A percentile compares a stretch with the other conserved stretches of the same genome.
phyloP scores from a whole-genome alignment of 2,888 invertebrate genomes.

The Escarpia spicata region DNA sequence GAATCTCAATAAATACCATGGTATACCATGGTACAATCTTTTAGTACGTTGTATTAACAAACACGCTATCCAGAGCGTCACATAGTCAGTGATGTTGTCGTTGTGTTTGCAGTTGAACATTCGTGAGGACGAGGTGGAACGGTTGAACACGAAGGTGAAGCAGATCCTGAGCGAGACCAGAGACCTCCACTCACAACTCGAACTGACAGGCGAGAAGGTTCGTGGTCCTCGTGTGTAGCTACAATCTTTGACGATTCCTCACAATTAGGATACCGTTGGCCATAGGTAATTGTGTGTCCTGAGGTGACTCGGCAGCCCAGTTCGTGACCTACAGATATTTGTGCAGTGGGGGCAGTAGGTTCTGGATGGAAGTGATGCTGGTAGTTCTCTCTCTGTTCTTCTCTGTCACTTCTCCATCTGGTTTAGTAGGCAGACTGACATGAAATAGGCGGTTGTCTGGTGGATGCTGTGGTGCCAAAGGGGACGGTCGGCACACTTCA shows the following conservation, averaged over 20 bases:
- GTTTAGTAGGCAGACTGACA: no score
- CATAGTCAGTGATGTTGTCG: no score
- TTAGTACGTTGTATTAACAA: neutral
- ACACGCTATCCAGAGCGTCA: neutral
- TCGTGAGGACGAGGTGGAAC: slow-evolving; percentile 57
- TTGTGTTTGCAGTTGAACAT: slow-evolving; percentile 49
- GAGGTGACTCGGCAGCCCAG: neutral
- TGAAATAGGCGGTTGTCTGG: no score
- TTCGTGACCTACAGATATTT: no score
- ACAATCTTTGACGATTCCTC: neutral
- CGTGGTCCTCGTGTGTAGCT: slow-evolving; percentile 2
- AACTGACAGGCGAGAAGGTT: slow-evolving; percentile 53
- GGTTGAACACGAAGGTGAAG: slow-evolving; percentile 56
- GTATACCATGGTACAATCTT: neutral
- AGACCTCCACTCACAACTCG: slow-evolving; percentile 52
- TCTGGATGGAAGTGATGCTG: no score
- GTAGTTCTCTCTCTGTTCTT: no score
- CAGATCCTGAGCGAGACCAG: slow-evolving; percentile 58
- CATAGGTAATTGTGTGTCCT: neutral
- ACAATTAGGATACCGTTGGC: no score
- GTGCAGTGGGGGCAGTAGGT: no score
- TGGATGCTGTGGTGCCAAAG: no score
- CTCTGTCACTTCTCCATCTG: no score
- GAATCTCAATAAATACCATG: neutral
- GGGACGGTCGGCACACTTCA: neutral